These are phyloP conservation scores for Cheumatopsyche charites DNA, from an alignment of 1,140 invertebrate genomes.

Conservation along the genomic window DNA sequence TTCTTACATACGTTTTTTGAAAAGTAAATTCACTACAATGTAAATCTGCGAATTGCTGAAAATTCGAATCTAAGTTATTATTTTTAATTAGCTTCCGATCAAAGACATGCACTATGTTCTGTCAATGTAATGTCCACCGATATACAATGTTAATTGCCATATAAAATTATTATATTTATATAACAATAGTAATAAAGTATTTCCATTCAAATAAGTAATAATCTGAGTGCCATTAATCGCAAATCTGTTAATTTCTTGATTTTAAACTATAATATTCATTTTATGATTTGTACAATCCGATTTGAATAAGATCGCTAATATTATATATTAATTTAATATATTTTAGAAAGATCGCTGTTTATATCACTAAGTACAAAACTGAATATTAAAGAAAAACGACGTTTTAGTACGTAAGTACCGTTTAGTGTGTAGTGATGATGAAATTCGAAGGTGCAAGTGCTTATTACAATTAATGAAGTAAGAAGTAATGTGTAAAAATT, in stretches of 20 bases:
- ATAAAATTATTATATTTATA: not conserved
- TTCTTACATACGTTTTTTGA: not conserved
- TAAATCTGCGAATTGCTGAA: too few species aligned
- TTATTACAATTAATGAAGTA: constrained; percentile 12
- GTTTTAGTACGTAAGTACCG: constrained; percentile 33
- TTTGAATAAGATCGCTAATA: not conserved
- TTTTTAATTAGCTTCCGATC: too few species aligned
- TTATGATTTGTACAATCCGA: too few species aligned
- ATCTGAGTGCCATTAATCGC: constrained; percentile 6
- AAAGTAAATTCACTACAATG: too few species aligned
- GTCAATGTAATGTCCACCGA: too few species aligned
- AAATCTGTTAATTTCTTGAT: constrained; percentile 39
- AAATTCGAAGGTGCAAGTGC: constrained; percentile 17
- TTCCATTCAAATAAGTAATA: too few species aligned
- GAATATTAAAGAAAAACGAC: constrained; percentile 10
- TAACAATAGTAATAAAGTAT: not conserved
- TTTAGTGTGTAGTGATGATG: constrained; percentile 23
- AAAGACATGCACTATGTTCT: too few species aligned
- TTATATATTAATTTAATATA: constrained; percentile 40
- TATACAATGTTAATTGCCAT: too few species aligned
- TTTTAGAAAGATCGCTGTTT: constrained; percentile 42
- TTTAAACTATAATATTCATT: constrained; percentile 27
- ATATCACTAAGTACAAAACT: constrained; percentile 48
- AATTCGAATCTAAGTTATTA: too few species aligned
- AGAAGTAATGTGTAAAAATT: not conserved